These are phyloP conservation scores for Drosophila oshimai DNA, from an alignment of 1,140 invertebrate species.

Conservation along the genomic window DNA sequence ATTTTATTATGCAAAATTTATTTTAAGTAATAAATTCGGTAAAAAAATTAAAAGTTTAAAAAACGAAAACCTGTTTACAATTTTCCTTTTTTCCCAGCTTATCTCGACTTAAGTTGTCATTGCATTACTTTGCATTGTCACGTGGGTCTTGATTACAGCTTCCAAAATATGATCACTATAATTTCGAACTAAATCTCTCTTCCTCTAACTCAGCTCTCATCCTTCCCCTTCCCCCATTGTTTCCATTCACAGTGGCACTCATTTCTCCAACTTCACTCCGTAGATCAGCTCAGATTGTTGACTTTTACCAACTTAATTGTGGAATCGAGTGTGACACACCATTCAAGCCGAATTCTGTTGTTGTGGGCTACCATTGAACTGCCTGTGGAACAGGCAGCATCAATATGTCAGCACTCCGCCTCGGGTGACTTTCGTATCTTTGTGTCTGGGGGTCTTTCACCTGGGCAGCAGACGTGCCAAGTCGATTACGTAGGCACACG, in stretches of 20 bases:
- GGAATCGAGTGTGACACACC: constrained; percentile 26
- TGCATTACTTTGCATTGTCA: neutral
- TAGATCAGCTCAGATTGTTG: constrained; percentile 3
- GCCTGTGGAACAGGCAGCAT: constrained; percentile 13
- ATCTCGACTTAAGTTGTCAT: neutral
- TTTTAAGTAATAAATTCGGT: too few relatives aligned
- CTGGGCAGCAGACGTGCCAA: constrained; percentile 13
- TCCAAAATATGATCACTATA: neutral
- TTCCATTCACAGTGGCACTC: neutral
- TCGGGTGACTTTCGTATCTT: constrained; percentile 32
- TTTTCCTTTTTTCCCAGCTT: neutral
- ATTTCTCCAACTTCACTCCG: neutral
- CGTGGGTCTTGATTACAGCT: neutral
- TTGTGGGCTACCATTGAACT: constrained; percentile 27
- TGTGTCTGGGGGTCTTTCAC: constrained; percentile 33
- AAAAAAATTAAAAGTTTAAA: neutral
- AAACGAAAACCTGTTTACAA: neutral
- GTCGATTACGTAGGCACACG: constrained; percentile 63
- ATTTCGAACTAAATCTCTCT: neutral
- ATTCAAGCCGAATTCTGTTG: constrained; percentile 19
- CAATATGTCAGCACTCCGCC: constrained; percentile 29
- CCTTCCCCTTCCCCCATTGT: neutral
- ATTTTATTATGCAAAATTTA: too few relatives aligned
- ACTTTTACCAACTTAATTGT: constrained; percentile 47
- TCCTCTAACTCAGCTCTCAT: neutral